Evolutionary conservation across 1,140 invertebrate species (phyloP).

Genomic region (Colletes gigas): DNA sequence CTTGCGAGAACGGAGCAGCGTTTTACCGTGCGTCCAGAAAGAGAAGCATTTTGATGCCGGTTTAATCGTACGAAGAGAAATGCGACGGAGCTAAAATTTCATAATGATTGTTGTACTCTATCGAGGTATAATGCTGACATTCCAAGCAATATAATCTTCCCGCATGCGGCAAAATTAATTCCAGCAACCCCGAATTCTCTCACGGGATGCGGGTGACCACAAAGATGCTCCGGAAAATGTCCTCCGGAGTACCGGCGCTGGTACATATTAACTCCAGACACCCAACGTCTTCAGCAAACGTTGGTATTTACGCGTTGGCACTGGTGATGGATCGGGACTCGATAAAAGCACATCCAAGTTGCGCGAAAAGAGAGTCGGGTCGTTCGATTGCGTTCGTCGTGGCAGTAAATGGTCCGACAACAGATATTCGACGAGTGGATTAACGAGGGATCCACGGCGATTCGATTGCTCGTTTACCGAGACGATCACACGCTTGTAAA

Average conservation of each 20-base stretch:
- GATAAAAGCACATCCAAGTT: not conserved
- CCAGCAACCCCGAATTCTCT: slow-evolving; percentile 9
- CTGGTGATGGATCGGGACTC: not conserved
- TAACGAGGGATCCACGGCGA: slow-evolving; percentile 45
- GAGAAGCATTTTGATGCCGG: no score
- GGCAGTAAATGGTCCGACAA: slow-evolving; percentile 35
- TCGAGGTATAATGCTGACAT: not conserved
- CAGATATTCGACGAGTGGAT: slow-evolving; percentile 43
- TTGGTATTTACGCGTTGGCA: no score
- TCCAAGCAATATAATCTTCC: slow-evolving; percentile 10
- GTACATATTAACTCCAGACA: not conserved
- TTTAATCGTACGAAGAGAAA: not conserved
- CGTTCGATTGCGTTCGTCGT: slow-evolving; percentile 10
- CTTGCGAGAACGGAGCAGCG: no score
- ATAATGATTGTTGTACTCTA: not conserved
- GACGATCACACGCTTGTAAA: slow-evolving; percentile 46
- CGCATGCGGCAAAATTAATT: slow-evolving; percentile 19
- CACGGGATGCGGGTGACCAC: slow-evolving; percentile 11
- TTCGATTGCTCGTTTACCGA: slow-evolving; percentile 61
- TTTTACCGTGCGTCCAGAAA: no score
- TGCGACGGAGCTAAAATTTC: not conserved
- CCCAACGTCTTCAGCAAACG: not conserved
- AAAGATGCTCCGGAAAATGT: not conserved
- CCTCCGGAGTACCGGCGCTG: not conserved
- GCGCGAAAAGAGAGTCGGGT: not conserved